Evolutionary conservation across 2,113 vertebrate genomes (phyloP).

Genomic region (Cyphomyrus plagiostoma): DNA sequence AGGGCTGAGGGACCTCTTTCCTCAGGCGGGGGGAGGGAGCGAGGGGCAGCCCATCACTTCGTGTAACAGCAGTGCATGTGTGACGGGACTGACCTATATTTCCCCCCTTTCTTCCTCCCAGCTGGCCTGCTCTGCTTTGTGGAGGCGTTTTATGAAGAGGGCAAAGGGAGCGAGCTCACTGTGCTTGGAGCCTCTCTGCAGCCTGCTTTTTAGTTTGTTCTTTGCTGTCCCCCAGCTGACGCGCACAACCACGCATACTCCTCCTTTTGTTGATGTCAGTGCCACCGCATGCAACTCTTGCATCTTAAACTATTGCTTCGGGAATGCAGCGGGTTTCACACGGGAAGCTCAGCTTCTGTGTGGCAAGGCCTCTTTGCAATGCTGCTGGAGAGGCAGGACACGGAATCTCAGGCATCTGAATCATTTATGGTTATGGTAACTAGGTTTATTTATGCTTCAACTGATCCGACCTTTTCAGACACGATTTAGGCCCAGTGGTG

Average conservation of each 20-base stretch:
- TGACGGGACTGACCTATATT: slow-evolving; percentile 96
- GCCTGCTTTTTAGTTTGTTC: neutral
- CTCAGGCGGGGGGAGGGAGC: slow-evolving; percentile 72
- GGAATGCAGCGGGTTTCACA: neutral
- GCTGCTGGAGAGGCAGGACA: neutral
- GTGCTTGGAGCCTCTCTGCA: neutral
- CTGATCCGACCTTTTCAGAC: slow-evolving; percentile 34
- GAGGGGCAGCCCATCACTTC: slow-evolving; percentile 82
- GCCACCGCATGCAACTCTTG: neutral
- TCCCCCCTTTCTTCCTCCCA: slow-evolving; percentile 65
- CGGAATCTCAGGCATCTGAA: slow-evolving; percentile 3
- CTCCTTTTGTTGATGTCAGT: neutral
- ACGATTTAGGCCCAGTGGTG: slow-evolving; percentile 9
- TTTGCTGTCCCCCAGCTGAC: neutral
- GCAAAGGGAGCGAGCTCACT: neutral
- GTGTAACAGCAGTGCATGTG: slow-evolving; percentile 73
- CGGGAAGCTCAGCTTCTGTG: neutral
- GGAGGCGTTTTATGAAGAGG: slow-evolving; percentile 55
- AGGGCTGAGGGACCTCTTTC: slow-evolving; percentile 80
- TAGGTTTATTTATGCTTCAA: slow-evolving; percentile 28
- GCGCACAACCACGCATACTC: neutral
- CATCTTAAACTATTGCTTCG: neutral
- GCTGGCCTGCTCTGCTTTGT: slow-evolving; percentile 65
- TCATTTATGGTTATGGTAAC: slow-evolving; percentile 22
- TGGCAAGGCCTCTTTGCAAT: neutral